A percentile compares a stretch with the other conserved stretches of the same genome.
Evolutionary conservation across 2,113 vertebrate genomes (phyloP).

Genomic region (Pteropus alecto): DNA sequence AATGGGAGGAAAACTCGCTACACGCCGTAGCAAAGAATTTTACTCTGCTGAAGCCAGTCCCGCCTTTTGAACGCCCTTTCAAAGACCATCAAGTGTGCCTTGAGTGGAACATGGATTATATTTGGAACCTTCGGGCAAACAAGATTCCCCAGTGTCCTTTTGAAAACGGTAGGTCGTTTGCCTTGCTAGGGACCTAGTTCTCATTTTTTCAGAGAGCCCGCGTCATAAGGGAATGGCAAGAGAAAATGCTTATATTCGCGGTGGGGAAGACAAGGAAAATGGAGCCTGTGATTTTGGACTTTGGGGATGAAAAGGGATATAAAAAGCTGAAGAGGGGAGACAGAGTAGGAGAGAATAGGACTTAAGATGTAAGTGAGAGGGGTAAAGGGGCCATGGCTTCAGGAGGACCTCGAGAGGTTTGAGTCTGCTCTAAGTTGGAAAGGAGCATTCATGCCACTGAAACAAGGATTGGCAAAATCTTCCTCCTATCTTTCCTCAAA

Average conservation of each 20-base stretch:
- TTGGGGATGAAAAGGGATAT: neutral
- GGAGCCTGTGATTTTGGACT: neutral
- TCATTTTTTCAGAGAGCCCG: neutral
- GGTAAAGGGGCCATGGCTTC: neutral
- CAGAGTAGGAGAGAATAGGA: neutral
- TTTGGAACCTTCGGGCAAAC: constrained; percentile 85
- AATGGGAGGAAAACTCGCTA: constrained; percentile 76
- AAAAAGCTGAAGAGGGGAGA: neutral
- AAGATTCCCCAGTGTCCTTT: constrained; percentile 85
- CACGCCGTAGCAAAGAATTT: constrained; percentile 82
- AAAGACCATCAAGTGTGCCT: constrained; percentile 86
- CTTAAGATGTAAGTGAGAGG: neutral
- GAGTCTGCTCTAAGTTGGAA: neutral
- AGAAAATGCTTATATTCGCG: neutral
- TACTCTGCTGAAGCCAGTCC: constrained; percentile 83
- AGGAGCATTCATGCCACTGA: neutral
- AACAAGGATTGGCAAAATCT: neutral
- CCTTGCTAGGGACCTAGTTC: neutral
- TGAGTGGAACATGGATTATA: constrained; percentile 88
- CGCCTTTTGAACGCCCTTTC: constrained; percentile 84
- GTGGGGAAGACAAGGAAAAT: neutral
- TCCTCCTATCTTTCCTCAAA: neutral
- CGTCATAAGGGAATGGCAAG: fast-evolving
- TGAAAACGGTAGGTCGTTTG: constrained; percentile 87
- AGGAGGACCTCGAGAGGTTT: neutral